Evolutionary conservation across 2,888 invertebrate genomes (phyloP).

Genomic region (Seira sanloemensis): DNA sequence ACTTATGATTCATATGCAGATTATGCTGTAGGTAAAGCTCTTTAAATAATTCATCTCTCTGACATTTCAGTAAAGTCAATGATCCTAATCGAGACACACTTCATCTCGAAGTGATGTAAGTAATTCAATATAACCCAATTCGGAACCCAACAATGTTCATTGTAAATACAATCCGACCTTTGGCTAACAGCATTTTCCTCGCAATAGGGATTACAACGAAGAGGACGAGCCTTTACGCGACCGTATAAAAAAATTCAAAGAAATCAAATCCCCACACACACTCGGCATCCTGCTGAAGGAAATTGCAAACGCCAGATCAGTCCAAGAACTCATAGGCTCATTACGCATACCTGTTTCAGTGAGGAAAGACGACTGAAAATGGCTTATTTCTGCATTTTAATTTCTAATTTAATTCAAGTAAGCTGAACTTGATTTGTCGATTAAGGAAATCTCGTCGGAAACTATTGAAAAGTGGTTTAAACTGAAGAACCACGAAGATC

Average conservation of each 20-base stretch:
- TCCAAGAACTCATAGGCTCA: conserved; percentile 55
- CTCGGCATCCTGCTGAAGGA: conserved; percentile 50
- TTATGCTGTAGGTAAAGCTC: neutral
- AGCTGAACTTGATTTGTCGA: neutral
- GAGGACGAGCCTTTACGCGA: conserved; percentile 53
- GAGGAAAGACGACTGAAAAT: neutral
- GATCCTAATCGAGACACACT: conserved; percentile 43
- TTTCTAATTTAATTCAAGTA: neutral
- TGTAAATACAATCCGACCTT: too few relatives aligned
- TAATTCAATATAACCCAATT: neutral
- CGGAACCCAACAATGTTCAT: neutral
- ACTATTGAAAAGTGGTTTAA: conserved; percentile 59
- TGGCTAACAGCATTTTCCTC: neutral
- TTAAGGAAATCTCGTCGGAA: conserved; percentile 60
- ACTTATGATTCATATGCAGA: too few relatives aligned
- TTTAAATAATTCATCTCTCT: neutral
- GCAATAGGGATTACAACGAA: conserved; percentile 54
- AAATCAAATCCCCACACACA: conserved; percentile 42
- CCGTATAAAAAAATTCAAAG: conserved; percentile 38
- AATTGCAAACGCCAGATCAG: conserved; percentile 54
- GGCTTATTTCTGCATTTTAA: neutral
- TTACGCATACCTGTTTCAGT: conserved; percentile 56
- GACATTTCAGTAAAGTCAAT: conserved; percentile 47
- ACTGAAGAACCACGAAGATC: conserved; percentile 41
- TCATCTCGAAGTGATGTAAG: conserved; percentile 56